Evolutionary conservation across 2,888 invertebrate genomes (phyloP).

Genomic region (Caenorhabditis virilis): DNA sequence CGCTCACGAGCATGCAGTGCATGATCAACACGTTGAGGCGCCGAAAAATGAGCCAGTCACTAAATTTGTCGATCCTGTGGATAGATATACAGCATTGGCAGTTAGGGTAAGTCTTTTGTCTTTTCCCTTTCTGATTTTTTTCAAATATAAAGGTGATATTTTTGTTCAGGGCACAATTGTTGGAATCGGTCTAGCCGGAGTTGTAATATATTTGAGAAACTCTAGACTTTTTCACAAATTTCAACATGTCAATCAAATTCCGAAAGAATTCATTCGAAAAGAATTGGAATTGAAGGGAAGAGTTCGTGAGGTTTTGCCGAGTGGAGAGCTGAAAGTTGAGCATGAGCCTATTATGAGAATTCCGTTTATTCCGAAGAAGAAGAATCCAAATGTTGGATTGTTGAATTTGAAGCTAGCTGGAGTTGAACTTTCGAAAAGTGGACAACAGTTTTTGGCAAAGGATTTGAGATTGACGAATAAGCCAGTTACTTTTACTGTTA

Average conservation of each 20-base stretch:
- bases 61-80: conserved; percentile 56
- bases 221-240: conserved; percentile 65
- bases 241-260: conserved; percentile 65
- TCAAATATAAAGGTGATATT: neutral
- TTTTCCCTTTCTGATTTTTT: too few relatives aligned
- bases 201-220: conserved; percentile 60
- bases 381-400: conserved; percentile 48
- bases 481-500: conserved; percentile 62
- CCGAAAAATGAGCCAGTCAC: neutral
- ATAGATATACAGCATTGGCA: conserved; percentile 56
- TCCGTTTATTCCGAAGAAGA: conserved; percentile 54
- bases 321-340: conserved; percentile 61
- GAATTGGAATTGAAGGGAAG: conserved; percentile 64
- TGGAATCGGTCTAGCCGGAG: conserved; percentile 60
- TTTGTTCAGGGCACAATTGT: conserved; percentile 64
- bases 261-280: conserved; percentile 65
- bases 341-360: conserved; percentile 63
- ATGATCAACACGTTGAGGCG: neutral
- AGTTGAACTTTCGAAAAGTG: conserved; percentile 64
- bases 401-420: conserved; percentile 64
- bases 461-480: conserved; percentile 60
- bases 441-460: conserved; percentile 60
- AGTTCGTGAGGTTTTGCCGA: conserved; percentile 55
- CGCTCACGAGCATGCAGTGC: conserved; percentile 5
- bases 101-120: conserved; percentile 52